Conservation (phyloP, 1,140 invertebrate genomes). For the Oncopodura yosiiana region DNA sequence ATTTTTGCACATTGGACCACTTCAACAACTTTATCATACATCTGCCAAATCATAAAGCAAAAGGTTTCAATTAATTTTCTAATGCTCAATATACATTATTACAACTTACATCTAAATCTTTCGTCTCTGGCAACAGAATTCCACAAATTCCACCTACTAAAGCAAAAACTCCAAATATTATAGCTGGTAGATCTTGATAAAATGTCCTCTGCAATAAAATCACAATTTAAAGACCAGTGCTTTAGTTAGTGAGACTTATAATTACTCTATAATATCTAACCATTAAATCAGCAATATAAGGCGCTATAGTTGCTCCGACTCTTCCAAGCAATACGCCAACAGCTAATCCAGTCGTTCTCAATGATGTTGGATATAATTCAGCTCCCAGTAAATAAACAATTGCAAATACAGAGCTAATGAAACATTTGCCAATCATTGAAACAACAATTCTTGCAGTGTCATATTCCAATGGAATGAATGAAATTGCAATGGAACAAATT, state of each 20-base stretch:
- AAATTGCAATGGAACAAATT: neutral
- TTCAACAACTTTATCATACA: too few relatives aligned
- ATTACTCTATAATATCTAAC: neutral
- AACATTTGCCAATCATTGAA: slow-evolving; percentile 41
- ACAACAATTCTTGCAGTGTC: neutral
- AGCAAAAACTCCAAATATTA: slow-evolving; percentile 15
- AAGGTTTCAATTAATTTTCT: too few relatives aligned
- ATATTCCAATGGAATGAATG: slow-evolving; percentile 1
- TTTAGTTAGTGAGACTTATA: neutral
- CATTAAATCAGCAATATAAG: slow-evolving; percentile 8
- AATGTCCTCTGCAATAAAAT: slow-evolving; percentile 8
- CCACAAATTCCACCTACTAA: neutral
- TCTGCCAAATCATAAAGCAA: too few relatives aligned
- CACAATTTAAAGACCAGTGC: neutral
- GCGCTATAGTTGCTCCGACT: slow-evolving; percentile 16
- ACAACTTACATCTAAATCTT: slow-evolving; percentile 5
- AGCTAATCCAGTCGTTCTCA: slow-evolving; percentile 36
- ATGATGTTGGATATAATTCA: slow-evolving; percentile 43
- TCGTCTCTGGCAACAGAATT: slow-evolving; percentile 17
- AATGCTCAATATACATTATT: too few relatives aligned
- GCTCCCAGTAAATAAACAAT: slow-evolving; percentile 40
- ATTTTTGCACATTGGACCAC: too few relatives aligned
- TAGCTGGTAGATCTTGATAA: slow-evolving; percentile 9
- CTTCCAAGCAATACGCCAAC: slow-evolving; percentile 14
- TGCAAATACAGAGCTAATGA: slow-evolving; percentile 39